Evolutionary conservation across 1,140 invertebrate genomes (phyloP).

Genomic region (Drosophila mojavensis): DNA sequence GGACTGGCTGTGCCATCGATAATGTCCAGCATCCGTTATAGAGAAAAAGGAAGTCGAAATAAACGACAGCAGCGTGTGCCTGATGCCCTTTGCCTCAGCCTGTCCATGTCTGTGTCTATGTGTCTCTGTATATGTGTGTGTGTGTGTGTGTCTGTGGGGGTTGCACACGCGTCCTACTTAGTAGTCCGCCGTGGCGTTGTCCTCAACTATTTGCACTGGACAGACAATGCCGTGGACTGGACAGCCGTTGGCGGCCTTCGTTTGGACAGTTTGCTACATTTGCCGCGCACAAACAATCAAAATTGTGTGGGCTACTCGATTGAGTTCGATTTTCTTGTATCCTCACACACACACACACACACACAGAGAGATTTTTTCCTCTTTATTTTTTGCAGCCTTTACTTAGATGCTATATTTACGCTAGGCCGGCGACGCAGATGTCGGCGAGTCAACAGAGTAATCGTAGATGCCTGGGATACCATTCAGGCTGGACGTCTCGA

Average conservation of each 20-base stretch:
- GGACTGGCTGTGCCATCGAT: conserved; percentile 60
- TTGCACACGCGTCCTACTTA: conserved; percentile 65
- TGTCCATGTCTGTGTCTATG: conserved; percentile 8
- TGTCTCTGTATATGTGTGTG: conserved; percentile 1
- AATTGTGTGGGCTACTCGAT: conserved; percentile 60
- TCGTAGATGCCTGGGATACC: conserved; percentile 55
- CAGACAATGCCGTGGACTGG: conserved; percentile 19
- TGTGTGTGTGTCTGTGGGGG: conserved; percentile 56
- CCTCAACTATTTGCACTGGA: conserved; percentile 41
- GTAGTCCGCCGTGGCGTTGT: conserved; percentile 20
- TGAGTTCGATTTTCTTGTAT: conserved; percentile 46
- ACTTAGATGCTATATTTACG: conserved; percentile 41
- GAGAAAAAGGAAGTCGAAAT: conserved; percentile 68
- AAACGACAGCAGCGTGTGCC: conserved; percentile 64
- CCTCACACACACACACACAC: not conserved
- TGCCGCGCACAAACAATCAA: conserved; percentile 65
- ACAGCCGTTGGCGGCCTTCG: conserved; percentile 40
- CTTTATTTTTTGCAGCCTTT: conserved; percentile 54
- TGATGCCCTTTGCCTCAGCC: conserved; percentile 12
- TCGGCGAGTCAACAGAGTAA: conserved; percentile 53
- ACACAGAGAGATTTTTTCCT: not conserved
- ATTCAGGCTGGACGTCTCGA: not conserved
- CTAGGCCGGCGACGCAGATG: conserved; percentile 49
- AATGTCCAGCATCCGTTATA: conserved; percentile 78
- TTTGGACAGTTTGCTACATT: conserved; percentile 70